Percentiles rank a stretch among this genome's conserved stretches.
phyloP scores from a whole-genome alignment of 2,797 vertebrate genomes.

The Sciurus carolinensis region DNA sequence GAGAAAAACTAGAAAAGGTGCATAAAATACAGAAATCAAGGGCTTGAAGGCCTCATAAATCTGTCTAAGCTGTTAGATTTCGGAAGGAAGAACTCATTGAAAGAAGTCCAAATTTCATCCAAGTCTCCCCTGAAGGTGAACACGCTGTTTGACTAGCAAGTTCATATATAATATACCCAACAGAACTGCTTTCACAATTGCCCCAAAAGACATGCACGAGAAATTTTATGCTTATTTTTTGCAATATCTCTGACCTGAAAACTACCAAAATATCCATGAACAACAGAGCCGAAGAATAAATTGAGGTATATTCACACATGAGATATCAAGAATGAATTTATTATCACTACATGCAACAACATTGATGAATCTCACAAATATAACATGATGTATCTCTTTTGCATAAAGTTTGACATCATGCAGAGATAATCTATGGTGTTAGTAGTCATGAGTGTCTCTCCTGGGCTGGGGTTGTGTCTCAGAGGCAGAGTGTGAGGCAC shows the following conservation, averaged over 20 bases:
- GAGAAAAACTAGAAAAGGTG: background rate
- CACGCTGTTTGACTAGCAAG: background rate
- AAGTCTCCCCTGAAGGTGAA: background rate
- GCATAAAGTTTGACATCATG: background rate
- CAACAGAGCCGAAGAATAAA: background rate
- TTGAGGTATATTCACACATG: background rate
- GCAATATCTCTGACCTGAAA: background rate
- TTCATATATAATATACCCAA: background rate
- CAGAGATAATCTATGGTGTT: background rate
- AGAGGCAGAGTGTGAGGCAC: no score
- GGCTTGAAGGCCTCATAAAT: background rate
- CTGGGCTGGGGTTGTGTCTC: background rate
- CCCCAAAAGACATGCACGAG: background rate
- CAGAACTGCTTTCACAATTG: background rate
- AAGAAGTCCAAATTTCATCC: no score
- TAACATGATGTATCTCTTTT: background rate
- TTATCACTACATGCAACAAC: background rate
- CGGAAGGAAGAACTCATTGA: no score
- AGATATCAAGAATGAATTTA: no score
- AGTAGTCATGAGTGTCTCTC: background rate
- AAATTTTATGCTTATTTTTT: background rate
- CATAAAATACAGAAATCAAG: background rate
- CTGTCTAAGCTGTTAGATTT: background rate
- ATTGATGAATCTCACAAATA: background rate
- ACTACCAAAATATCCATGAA: background rate